Evolutionary conservation across 2,888 invertebrate species (phyloP).

Genomic region (Leptothorax acervorum): DNA sequence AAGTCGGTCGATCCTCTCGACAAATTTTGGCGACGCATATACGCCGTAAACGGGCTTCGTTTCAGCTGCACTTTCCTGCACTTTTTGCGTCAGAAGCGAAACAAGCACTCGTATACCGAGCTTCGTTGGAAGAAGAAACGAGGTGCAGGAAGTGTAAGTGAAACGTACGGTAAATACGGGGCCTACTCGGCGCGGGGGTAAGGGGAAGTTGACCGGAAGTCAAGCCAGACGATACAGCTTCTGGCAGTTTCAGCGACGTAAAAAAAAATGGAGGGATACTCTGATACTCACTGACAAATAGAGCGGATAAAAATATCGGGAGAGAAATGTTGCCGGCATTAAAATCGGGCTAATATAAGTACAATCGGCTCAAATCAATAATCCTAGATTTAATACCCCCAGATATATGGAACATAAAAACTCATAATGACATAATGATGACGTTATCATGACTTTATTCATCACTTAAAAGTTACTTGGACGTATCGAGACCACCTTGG

Average conservation of each 20-base stretch:
- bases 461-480: too few species aligned
- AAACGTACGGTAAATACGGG: not conserved
- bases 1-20: not conserved
- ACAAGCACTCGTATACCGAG: too few species aligned
- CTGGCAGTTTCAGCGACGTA: not conserved
- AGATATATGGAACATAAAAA: too few species aligned
- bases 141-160: not conserved
- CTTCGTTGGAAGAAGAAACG: not conserved
- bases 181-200: not conserved
- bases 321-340: not conserved
- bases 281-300: not conserved
- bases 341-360: not conserved
- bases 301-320: not conserved
- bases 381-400: not conserved
- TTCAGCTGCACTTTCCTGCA: constrained; percentile 9
- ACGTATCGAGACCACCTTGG: too few species aligned
- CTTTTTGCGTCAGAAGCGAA: not conserved
- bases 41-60: constrained; percentile 5
- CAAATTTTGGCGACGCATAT: not conserved
- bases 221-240: not conserved
- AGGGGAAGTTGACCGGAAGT: constrained; percentile 3
- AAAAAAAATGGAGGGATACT: not conserved
- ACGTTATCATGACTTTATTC: too few species aligned
- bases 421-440: too few species aligned
- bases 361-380: not conserved